Evolutionary conservation across 2,797 vertebrate genomes (phyloP).

Genomic region (Sebastes trivittatus): DNA sequence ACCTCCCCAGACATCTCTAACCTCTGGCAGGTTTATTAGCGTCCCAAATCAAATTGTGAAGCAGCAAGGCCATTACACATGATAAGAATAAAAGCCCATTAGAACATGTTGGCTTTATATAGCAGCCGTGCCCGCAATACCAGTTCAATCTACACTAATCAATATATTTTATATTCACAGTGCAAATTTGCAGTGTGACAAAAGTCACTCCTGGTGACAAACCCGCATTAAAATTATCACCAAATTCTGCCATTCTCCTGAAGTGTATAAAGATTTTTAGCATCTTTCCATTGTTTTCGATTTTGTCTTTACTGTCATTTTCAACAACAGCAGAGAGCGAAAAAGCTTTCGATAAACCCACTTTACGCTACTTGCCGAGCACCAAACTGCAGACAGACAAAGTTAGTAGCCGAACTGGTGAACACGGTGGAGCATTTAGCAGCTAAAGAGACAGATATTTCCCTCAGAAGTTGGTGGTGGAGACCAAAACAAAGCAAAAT

Average conservation of each 20-base stretch:
- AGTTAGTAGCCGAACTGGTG: fast-evolving
- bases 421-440: not conserved
- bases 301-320: not conserved
- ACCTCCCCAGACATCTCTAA: constrained; percentile 29
- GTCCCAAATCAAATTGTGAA: constrained; percentile 44
- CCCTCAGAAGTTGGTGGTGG: too few relatives aligned
- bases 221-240: not conserved
- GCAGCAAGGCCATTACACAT: constrained; percentile 23
- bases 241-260: not conserved
- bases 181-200: not conserved
- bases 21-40: constrained; percentile 45
- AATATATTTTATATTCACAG: not conserved
- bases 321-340: not conserved
- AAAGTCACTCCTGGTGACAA: not conserved
- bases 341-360: not conserved
- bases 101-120: not conserved
- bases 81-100: constrained; percentile 38
- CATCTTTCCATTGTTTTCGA: not conserved
- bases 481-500: too few relatives aligned
- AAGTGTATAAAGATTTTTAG: fast-evolving
- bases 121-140: not conserved
- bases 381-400: not conserved
- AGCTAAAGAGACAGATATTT: too few relatives aligned
- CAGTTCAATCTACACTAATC: not conserved
- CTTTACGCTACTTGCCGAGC: not conserved